Evolutionary conservation across 2,888 invertebrate species (phyloP).

Genomic region (Mimas tiliae): DNA sequence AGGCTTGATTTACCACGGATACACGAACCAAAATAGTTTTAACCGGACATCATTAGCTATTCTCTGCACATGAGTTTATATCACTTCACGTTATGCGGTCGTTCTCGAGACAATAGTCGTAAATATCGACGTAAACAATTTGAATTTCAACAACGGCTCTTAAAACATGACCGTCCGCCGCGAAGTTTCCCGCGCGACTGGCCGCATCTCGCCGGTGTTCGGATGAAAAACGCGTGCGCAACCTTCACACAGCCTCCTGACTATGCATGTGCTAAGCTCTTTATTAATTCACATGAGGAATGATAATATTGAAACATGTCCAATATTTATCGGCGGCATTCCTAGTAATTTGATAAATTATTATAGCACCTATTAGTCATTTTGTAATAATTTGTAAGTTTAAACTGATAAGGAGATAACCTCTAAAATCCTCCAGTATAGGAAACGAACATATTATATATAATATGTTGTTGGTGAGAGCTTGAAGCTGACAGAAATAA

Average conservation of each 20-base stretch:
- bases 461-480: too few species aligned
- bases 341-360: not conserved
- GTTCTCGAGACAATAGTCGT: slow-evolving; percentile 64
- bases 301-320: slow-evolving; percentile 25
- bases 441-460: too few species aligned
- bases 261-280: slow-evolving; percentile 30
- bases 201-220: slow-evolving; percentile 55
- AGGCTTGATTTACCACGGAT: slow-evolving; percentile 59
- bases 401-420: not conserved
- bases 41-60: slow-evolving; percentile 57
- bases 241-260: slow-evolving; percentile 61
- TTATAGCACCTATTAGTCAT: not conserved
- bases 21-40: slow-evolving; percentile 51
- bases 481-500: too few species aligned
- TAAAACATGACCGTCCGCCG: slow-evolving; percentile 60
- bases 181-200: slow-evolving; percentile 79
- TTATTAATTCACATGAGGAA: slow-evolving; percentile 20
- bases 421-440: too few species aligned
- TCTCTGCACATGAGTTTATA: slow-evolving; percentile 47
- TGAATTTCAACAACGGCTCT: slow-evolving; percentile 46
- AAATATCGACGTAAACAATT: slow-evolving; percentile 67
- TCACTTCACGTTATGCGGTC: slow-evolving; percentile 59
- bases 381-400: not conserved
- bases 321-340: slow-evolving; percentile 15
- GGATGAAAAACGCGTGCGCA: slow-evolving; percentile 67